Evolutionary conservation across 2,888 invertebrate species (phyloP).

Genomic region (Incurvaria masculella): DNA sequence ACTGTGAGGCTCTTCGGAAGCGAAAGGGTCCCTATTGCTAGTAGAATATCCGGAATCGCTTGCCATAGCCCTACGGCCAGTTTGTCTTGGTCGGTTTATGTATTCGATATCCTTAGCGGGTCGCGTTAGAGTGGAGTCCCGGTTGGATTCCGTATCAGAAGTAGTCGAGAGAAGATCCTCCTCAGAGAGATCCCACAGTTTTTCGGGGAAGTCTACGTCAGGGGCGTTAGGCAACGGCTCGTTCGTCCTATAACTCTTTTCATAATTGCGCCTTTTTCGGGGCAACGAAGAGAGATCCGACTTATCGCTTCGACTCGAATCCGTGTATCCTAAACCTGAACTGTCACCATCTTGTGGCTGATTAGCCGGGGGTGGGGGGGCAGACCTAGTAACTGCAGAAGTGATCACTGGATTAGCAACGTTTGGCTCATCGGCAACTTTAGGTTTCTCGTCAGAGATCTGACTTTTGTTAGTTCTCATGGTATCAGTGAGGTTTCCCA

Average conservation of each 20-base stretch:
- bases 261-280: slow-evolving; percentile 72
- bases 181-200: slow-evolving; percentile 72
- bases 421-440: slow-evolving; percentile 26
- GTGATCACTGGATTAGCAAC: slow-evolving; percentile 24
- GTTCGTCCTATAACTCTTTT: slow-evolving; percentile 78
- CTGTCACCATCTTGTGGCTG: slow-evolving; percentile 45
- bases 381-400: slow-evolving; percentile 26
- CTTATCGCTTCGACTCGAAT: slow-evolving; percentile 51
- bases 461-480: slow-evolving; percentile 39
- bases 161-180: slow-evolving; percentile 57
- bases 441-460: slow-evolving; percentile 35
- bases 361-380: slow-evolving; percentile 27
- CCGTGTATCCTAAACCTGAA: slow-evolving; percentile 51
- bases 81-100: slow-evolving; percentile 55
- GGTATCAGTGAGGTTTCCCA: slow-evolving; percentile 53
- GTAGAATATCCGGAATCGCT: slow-evolving; percentile 46
- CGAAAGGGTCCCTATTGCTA: slow-evolving; percentile 29
- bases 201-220: slow-evolving; percentile 75
- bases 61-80: slow-evolving; percentile 54
- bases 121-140: slow-evolving; percentile 53
- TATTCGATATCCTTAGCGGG: slow-evolving; percentile 62
- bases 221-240: slow-evolving; percentile 77
- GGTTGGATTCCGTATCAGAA: slow-evolving; percentile 59
- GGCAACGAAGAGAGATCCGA: slow-evolving; percentile 47
- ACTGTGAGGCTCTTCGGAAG: slow-evolving; percentile 43